phyloP scores from a whole-genome alignment of 64 coral and sea anemone species.

The Montipora foliosa region DNA sequence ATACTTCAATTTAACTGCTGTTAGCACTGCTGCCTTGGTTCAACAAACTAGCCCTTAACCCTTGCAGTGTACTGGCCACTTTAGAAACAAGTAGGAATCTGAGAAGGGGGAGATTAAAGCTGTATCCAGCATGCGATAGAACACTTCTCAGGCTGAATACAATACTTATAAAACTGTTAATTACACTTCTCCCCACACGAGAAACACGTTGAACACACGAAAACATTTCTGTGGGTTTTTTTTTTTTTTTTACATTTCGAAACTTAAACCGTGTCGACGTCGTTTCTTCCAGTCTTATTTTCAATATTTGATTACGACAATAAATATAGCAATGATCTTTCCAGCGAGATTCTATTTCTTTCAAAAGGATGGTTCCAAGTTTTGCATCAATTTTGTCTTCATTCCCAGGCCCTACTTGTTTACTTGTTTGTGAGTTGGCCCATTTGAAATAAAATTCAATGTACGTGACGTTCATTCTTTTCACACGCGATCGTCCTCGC shows the following conservation, averaged over 20 bases:
- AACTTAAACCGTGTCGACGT: background rate
- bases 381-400: background rate
- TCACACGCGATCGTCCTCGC: too few species aligned
- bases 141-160: too few species aligned
- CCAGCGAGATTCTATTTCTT: background rate
- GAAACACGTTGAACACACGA: background rate
- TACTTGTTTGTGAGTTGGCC: background rate
- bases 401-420: background rate
- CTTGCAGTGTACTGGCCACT: too few species aligned
- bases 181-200: background rate
- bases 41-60: too few species aligned
- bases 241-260: background rate
- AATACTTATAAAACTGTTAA: background rate
- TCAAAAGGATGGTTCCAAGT: background rate
- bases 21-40: too few species aligned
- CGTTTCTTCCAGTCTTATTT: background rate
- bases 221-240: background rate
- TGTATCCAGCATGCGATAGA: too few species aligned
- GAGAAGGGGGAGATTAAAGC: too few species aligned
- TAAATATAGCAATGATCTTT: background rate
- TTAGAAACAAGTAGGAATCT: too few species aligned
- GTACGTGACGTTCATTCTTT: too few species aligned
- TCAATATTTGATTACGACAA: background rate
- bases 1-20: too few species aligned
- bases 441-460: background rate